Conservation (phyloP, 2,113 vertebrate genomes). For the Tupaia tana region DNA sequence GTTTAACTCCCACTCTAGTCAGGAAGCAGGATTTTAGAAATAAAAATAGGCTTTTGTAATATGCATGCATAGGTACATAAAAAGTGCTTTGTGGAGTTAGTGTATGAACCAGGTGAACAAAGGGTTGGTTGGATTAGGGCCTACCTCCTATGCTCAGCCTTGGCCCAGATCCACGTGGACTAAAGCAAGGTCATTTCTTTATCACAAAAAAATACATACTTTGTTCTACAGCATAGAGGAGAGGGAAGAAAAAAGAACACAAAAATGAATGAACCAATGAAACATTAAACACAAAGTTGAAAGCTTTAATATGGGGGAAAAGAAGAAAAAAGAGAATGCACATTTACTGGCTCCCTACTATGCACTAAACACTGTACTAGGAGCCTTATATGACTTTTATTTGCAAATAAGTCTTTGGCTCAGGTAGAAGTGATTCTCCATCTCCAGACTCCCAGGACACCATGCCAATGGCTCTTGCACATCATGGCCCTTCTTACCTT, state of each 20-base stretch:
- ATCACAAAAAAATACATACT: background rate
- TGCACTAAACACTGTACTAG: background rate
- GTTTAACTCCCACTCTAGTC: slow-evolving; percentile 83
- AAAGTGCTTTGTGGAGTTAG: slow-evolving; percentile 36
- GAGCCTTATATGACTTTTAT: background rate
- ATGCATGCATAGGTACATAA: slow-evolving; percentile 19
- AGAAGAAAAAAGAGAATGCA: background rate
- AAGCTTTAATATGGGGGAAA: background rate
- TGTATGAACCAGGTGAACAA: slow-evolving; percentile 38
- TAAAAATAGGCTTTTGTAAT: slow-evolving; percentile 73
- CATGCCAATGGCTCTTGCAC: background rate
- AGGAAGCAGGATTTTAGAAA: slow-evolving; percentile 75
- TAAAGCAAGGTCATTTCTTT: slow-evolving; percentile 20
- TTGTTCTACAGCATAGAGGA: background rate
- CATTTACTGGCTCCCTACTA: background rate
- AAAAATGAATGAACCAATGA: slow-evolving; percentile 11
- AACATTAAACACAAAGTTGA: slow-evolving; percentile 45
- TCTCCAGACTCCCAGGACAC: background rate
- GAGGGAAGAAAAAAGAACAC: background rate
- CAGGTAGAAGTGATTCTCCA: background rate
- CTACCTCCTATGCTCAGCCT: background rate
- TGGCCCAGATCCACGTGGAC: background rate
- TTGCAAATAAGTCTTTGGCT: background rate
- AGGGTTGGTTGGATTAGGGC: background rate
- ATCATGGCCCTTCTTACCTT: background rate